A percentile compares a stretch with the other conserved stretches of the same genome.
Evolutionary conservation across 2,113 vertebrate genomes (phyloP).

Genomic region (Saimiri boliviensis): DNA sequence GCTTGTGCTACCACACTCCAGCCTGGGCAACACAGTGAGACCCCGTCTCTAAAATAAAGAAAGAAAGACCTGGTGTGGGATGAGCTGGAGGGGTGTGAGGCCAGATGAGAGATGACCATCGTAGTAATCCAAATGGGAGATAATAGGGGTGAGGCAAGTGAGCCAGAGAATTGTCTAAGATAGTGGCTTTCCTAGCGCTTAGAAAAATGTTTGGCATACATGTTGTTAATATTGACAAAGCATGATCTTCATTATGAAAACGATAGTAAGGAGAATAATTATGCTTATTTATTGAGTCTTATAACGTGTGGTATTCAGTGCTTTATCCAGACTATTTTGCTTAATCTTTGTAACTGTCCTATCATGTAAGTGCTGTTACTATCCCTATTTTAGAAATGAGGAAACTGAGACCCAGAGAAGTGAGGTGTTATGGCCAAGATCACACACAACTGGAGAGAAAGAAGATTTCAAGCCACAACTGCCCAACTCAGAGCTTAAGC

Average conservation of each 20-base stretch:
- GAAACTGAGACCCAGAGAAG: neutral
- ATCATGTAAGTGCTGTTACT: neutral
- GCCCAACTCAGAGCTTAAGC: neutral
- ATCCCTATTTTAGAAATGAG: neutral
- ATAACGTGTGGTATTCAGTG: accelerated
- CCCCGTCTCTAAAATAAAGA: too few relatives aligned
- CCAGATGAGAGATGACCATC: neutral
- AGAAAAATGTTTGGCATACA: neutral
- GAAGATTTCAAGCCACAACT: neutral
- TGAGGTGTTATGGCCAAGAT: neutral
- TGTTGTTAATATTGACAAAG: neutral
- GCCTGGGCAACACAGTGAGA: too few relatives aligned
- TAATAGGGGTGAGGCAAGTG: neutral
- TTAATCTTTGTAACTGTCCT: neutral
- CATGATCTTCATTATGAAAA: neutral
- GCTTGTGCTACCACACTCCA: too few relatives aligned
- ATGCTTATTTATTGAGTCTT: neutral
- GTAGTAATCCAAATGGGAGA: too few relatives aligned
- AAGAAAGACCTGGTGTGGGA: too few relatives aligned
- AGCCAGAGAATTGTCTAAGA: neutral
- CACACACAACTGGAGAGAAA: neutral
- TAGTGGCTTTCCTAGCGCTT: neutral
- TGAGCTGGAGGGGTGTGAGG: neutral
- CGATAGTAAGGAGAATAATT: neutral
- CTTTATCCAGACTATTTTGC: neutral